Evolutionary conservation across 2,888 invertebrate species (phyloP).

Genomic region (Mantis religiosa): DNA sequence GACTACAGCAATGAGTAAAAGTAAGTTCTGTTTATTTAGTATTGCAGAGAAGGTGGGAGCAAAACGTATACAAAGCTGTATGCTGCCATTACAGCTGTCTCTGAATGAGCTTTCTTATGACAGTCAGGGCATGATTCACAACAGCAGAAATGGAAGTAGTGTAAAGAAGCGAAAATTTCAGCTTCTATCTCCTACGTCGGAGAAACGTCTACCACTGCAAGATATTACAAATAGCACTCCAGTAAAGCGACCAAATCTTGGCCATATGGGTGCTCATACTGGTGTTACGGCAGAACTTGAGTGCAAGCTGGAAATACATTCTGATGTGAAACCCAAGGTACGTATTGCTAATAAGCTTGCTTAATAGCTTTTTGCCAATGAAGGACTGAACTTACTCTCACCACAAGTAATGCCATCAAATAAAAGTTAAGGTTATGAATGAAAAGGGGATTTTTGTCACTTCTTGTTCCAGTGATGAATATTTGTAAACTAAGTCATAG

Average conservation of each 20-base stretch:
- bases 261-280: background rate
- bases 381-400: too few species aligned
- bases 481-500: too few species aligned
- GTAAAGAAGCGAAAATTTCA: background rate
- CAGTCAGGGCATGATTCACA: background rate
- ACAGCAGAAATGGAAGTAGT: background rate
- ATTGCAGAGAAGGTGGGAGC: background rate
- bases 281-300: background rate
- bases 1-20: background rate
- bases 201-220: background rate
- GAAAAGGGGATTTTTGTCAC: too few species aligned
- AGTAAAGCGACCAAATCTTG: background rate
- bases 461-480: too few species aligned
- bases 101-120: background rate
- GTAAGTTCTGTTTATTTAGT: background rate
- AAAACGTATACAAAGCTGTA: background rate
- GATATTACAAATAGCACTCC: conserved; percentile 7
- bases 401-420: too few species aligned
- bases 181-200: background rate
- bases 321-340: background rate
- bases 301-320: background rate
- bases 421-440: too few species aligned
- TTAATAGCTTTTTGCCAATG: too few species aligned
- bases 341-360: too few species aligned
- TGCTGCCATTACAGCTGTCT: background rate